A percentile compares a stretch with the other conserved stretches of the same genome.
phyloP scores from a whole-genome alignment of 2,888 invertebrate species.

The Colostygia pectinataria region DNA sequence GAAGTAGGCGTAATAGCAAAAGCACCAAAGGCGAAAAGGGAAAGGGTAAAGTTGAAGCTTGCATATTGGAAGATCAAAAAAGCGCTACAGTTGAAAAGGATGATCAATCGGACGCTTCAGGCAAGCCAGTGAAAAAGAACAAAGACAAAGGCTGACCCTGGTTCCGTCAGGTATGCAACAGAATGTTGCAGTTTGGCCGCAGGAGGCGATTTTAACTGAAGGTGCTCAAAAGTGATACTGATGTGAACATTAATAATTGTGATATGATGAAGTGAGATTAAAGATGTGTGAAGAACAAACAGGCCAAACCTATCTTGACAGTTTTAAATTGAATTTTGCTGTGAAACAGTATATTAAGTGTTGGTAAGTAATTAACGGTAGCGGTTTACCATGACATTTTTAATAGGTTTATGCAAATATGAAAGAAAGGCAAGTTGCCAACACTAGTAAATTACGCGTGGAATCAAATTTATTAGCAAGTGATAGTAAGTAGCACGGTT shows the following conservation, averaged over 20 bases:
- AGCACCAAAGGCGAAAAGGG: background rate
- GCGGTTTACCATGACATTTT: too few relatives aligned
- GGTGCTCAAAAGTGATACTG: conserved; percentile 10
- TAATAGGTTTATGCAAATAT: too few relatives aligned
- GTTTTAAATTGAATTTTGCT: background rate
- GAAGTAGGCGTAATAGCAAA: conserved; percentile 9
- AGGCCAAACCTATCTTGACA: background rate
- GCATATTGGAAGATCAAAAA: background rate
- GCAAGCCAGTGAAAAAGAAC: background rate
- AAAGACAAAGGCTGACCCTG: conserved; percentile 7
- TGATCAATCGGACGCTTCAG: background rate
- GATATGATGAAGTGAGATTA: background rate
- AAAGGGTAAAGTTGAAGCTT: background rate
- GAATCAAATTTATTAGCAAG: too few relatives aligned
- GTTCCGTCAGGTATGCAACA: conserved; percentile 1
- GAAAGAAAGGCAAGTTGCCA: too few relatives aligned
- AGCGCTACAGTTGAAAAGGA: background rate
- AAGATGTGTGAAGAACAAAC: too few relatives aligned
- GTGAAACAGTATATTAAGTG: too few relatives aligned
- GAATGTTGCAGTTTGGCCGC: background rate
- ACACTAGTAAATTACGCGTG: too few relatives aligned
- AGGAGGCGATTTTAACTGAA: background rate
- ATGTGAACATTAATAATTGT: background rate
- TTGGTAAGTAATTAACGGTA: too few relatives aligned
- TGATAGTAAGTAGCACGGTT: too few relatives aligned